Percentiles rank a stretch among this genome's conserved stretches.
phyloP scores from a whole-genome alignment of 2,113 vertebrate genomes.

The Hippocampus mohnikei region DNA sequence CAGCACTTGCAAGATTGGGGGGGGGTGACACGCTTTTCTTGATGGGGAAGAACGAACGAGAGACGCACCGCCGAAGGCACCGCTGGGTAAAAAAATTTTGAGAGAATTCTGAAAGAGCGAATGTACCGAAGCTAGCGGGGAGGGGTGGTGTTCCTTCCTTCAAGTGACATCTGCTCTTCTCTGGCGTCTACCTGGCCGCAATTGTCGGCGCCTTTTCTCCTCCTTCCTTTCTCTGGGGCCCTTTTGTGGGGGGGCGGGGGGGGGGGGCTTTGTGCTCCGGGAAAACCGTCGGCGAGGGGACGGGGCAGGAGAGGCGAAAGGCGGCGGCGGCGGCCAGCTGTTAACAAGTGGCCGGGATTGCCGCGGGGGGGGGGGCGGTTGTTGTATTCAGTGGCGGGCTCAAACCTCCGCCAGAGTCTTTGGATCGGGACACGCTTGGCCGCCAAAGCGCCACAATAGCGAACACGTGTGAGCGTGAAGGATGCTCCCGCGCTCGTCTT shows the following conservation, averaged over 20 bases:
- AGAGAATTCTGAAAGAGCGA: too few species aligned
- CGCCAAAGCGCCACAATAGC: background rate
- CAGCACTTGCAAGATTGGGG: too few species aligned
- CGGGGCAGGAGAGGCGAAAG: slow-evolving; percentile 44
- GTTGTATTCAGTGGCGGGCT: slow-evolving; percentile 46
- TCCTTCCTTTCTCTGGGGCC: slow-evolving; percentile 36
- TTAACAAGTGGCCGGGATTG: slow-evolving; percentile 55
- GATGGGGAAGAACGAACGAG: too few species aligned
- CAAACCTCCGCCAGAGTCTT: slow-evolving; percentile 51
- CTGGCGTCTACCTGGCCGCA: slow-evolving; percentile 58
- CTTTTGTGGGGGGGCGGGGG: slow-evolving; percentile 33
- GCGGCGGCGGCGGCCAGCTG: slow-evolving; percentile 58
- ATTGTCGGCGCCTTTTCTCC: slow-evolving; percentile 57
- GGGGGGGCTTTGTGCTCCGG: slow-evolving; percentile 50
- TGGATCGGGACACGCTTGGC: slow-evolving; percentile 20
- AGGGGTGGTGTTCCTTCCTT: background rate
- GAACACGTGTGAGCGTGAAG: background rate
- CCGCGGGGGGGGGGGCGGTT: slow-evolving; percentile 39
- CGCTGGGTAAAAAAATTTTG: too few species aligned
- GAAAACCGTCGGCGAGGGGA: slow-evolving; percentile 36
- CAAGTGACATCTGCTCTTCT: slow-evolving; percentile 53
- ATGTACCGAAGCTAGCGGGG: too few species aligned
- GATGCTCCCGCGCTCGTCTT: background rate
- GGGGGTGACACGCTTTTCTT: too few species aligned
- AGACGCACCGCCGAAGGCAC: too few species aligned